phyloP scores from a whole-genome alignment of 2,113 vertebrate species.

The Myotis yumanensis region DNA sequence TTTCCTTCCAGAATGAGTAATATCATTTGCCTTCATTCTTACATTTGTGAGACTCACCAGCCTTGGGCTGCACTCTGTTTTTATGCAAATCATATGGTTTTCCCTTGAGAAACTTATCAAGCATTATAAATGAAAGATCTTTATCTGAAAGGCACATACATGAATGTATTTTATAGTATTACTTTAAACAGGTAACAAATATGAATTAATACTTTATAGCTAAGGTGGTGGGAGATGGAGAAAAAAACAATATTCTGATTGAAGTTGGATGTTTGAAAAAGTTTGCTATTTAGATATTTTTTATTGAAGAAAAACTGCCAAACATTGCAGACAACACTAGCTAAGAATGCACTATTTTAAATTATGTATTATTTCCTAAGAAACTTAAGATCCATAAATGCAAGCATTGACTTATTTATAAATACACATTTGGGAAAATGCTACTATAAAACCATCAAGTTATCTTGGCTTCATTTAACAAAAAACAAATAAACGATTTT shows the following conservation, averaged over 20 bases:
- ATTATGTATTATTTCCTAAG: slow-evolving; percentile 16
- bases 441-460: not conserved
- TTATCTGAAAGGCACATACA: not conserved
- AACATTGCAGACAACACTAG: not conserved
- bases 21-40: not conserved
- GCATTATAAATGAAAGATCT: not conserved
- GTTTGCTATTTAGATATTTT: not conserved
- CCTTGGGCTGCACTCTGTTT: not conserved
- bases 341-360: not conserved
- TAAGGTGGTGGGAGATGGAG: not conserved
- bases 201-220: not conserved
- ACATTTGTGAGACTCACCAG: not conserved
- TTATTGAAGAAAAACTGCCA: not conserved
- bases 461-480: slow-evolving; percentile 53
- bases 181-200: not conserved
- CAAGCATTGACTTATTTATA: slow-evolving; percentile 29
- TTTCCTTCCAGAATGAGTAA: not conserved
- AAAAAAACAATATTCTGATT: not conserved
- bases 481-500: slow-evolving; percentile 33
- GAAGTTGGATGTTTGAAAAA: not conserved
- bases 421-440: slow-evolving; percentile 22
- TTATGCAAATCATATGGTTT: not conserved
- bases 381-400: slow-evolving; percentile 1
- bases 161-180: not conserved
- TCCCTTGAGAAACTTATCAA: not conserved